Evolutionary conservation across 2,888 invertebrate species (phyloP), one percentile per base, ranked within the genome.

Genomic region (Hofmannophila pseudospretella): DNA sequence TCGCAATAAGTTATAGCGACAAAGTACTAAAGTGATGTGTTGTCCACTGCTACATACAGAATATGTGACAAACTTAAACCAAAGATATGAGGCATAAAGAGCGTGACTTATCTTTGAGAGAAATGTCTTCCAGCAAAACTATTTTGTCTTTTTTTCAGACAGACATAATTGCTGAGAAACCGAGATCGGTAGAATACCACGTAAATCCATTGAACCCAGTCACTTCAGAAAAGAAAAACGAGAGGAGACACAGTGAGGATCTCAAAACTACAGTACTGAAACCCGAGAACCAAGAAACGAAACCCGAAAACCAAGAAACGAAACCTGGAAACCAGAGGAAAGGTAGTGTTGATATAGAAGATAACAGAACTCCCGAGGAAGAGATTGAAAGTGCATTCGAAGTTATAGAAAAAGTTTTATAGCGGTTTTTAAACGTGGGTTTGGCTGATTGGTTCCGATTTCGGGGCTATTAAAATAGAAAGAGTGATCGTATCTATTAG

Each of bases 341-440:
- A 23, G 23, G 20, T 8, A 20, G 20, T 20, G 3, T 5, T 10
- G 10, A 10, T 3, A 16, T 44, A 8, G 68, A 58, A 30, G 12
- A 11, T 4, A 20, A 44, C n/a, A 68, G 58, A 30, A 67, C 73
- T 0, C 77, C 84, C 0, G 86, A 86, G 9, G 77, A 82, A 45
- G 84, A 87, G 53, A 88, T 88, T 32, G 88, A 87, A 39, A 69
- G 47, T 8, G 86, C 85, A 0, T 87, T 87, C 36, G 72, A 79
- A 42, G 63, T 79, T 12, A 71, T 84, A 35, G 79, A 87, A 35
- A 86, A 81, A 42, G 61, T 71, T 46, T 73, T 31, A 25, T 41
- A 41, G 34, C 41, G 26, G 5, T 34, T 14, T 11, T n/a, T n/a
- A n/a, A n/a, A n/a, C n/a, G n/a, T n/a, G n/a, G n/a, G n/a, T n/a